These are phyloP conservation scores for Diachasma alloeum DNA, from an alignment of 1,140 invertebrate genomes.

Conservation along the genomic window DNA sequence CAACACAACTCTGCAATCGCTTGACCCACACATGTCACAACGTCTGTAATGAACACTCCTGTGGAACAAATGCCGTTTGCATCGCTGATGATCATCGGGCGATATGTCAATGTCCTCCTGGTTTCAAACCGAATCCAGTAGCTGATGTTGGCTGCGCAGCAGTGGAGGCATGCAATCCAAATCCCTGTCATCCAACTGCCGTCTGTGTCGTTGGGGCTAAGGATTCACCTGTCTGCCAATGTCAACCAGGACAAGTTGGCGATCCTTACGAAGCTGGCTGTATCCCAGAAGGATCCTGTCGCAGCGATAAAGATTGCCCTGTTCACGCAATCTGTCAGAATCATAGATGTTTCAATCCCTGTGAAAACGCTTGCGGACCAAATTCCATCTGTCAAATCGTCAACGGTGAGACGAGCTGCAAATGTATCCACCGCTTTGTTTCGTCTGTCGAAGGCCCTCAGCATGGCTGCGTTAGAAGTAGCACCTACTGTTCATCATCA, in stretches of 20 bases:
- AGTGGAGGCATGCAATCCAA: slow-evolving; percentile 75
- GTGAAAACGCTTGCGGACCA: slow-evolving; percentile 76
- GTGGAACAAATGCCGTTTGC: slow-evolving; percentile 88
- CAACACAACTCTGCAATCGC: slow-evolving; percentile 81
- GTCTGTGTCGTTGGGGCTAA: slow-evolving; percentile 73
- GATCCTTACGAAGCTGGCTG: slow-evolving; percentile 80
- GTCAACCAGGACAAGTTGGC: slow-evolving; percentile 77
- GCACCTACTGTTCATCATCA: slow-evolving; percentile 74
- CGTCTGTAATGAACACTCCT: slow-evolving; percentile 82
- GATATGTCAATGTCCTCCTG: slow-evolving; percentile 84
- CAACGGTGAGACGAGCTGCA: slow-evolving; percentile 78
- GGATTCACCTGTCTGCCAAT: slow-evolving; percentile 73
- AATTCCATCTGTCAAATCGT: slow-evolving; percentile 81
- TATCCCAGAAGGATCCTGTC: slow-evolving; percentile 76
- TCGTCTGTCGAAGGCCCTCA: slow-evolving; percentile 69
- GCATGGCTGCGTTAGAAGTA: slow-evolving; percentile 77
- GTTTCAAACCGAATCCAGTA: slow-evolving; percentile 79
- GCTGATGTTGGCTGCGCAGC: slow-evolving; percentile 81
- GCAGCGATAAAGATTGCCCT: slow-evolving; percentile 79
- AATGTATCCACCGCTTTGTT: slow-evolving; percentile 77
- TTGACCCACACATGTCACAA: slow-evolving; percentile 83
- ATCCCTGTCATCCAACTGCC: slow-evolving; percentile 83
- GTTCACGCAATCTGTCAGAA: slow-evolving; percentile 76
- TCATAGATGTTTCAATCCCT: slow-evolving; percentile 79
- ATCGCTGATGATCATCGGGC: slow-evolving; percentile 83